Percentiles rank a stretch among this genome's conserved stretches.
phyloP scores from a whole-genome alignment of 1,140 invertebrate genomes.

The Druon quercuslanigerum region DNA sequence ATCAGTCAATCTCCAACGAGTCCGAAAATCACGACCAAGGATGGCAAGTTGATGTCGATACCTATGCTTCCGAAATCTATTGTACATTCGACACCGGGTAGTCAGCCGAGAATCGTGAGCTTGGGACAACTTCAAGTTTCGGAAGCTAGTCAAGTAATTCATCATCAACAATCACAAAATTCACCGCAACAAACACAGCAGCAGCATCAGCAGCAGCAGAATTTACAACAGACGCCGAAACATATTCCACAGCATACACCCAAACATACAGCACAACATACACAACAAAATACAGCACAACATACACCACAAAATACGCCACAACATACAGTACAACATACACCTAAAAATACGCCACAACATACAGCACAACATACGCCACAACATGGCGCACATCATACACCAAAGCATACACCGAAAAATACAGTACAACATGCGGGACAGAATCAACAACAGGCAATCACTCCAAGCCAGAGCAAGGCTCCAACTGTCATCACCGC shows the following conservation, averaged over 20 bases:
- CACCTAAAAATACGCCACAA: background rate
- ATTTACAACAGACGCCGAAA: slow-evolving; percentile 34
- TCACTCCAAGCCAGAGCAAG: slow-evolving; percentile 34
- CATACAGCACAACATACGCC: no score
- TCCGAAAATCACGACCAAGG: slow-evolving; percentile 59
- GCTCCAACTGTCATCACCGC: slow-evolving; percentile 12
- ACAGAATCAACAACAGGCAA: background rate
- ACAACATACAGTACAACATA: slow-evolving; percentile 34
- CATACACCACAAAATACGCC: slow-evolving; percentile 1
- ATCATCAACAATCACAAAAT: background rate
- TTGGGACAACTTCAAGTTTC: background rate
- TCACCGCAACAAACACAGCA: slow-evolving; percentile 38
- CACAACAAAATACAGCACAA: no score
- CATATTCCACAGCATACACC: background rate
- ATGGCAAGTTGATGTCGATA: slow-evolving; percentile 58
- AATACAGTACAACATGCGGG: slow-evolving; percentile 30
- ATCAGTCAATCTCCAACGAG: slow-evolving; percentile 47
- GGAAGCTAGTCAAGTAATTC: background rate
- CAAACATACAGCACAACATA: no score
- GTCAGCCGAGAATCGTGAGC: slow-evolving; percentile 41
- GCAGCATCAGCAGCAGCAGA: slow-evolving; percentile 35
- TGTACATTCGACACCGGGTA: slow-evolving; percentile 34
- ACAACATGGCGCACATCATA: no score
- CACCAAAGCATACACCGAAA: slow-evolving; percentile 38
- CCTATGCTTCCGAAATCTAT: slow-evolving; percentile 47